Percentiles rank a stretch among this genome's conserved stretches.
Evolutionary conservation across 2,797 vertebrate genomes (phyloP).

Genomic region (Streptopelia turtur): DNA sequence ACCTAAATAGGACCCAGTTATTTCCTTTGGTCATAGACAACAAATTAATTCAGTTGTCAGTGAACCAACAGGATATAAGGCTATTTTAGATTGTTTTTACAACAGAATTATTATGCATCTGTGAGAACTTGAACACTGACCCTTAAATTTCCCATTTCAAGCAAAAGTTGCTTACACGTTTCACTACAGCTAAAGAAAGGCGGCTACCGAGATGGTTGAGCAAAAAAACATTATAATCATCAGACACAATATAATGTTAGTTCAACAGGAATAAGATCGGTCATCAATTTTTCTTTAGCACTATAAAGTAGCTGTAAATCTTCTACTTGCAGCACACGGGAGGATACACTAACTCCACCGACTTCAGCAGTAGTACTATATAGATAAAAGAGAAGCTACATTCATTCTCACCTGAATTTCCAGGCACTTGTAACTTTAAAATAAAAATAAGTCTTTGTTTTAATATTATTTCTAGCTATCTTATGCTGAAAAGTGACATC

Average conservation of each 20-base stretch:
- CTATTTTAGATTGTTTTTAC: not conserved
- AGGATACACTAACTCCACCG: not conserved
- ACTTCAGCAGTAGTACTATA: not conserved
- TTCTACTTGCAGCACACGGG: fast-evolving
- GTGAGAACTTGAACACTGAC: not conserved
- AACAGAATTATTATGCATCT: not conserved
- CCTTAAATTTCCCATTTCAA: constrained; percentile 4
- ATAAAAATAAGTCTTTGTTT: not conserved
- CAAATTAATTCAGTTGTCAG: constrained; percentile 13
- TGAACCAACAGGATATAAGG: not conserved
- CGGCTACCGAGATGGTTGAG: not conserved
- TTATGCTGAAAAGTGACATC: not conserved
- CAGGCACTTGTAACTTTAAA: not conserved
- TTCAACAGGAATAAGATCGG: not conserved
- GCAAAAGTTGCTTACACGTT: not conserved
- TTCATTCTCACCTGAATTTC: constrained; percentile 21
- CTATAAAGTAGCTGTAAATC: not conserved
- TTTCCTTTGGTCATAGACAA: not conserved
- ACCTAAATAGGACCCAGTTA: not conserved
- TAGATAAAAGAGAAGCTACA: not conserved
- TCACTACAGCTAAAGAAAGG: not conserved
- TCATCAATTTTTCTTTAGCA: not conserved
- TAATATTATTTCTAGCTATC: not conserved
- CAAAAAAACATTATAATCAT: not conserved
- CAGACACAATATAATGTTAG: not conserved